Evolutionary conservation across 2,797 vertebrate genomes (phyloP).

Genomic region (Lepus townsendii): DNA sequence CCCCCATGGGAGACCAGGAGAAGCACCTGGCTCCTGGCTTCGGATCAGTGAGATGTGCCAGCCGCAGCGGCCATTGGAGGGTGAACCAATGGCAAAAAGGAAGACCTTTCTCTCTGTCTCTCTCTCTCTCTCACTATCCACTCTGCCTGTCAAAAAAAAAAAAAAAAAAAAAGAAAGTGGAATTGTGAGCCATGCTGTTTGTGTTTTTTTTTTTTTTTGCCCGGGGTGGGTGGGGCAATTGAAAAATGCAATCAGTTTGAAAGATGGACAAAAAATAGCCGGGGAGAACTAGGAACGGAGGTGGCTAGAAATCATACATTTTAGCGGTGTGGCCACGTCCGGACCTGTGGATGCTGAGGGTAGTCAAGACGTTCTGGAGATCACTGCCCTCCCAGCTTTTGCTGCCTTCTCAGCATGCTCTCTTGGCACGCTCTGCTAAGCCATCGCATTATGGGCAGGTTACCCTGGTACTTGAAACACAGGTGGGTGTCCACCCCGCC

Average conservation of each 20-base stretch:
- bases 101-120: too few species aligned
- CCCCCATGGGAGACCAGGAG: too few species aligned
- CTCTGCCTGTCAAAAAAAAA: too few species aligned
- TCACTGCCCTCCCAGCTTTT: neutral
- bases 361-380: neutral
- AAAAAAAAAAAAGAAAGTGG: neutral
- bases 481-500: neutral
- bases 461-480: neutral
- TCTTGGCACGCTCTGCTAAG: neutral
- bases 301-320: conserved; percentile 61
- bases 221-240: neutral
- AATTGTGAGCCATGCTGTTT: neutral
- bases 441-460: neutral
- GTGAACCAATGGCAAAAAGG: too few species aligned
- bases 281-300: conserved; percentile 52
- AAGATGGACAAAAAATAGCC: neutral
- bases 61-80: too few species aligned
- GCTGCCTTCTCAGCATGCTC: neutral
- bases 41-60: too few species aligned
- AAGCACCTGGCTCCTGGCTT: too few species aligned
- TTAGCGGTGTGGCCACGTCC: neutral
- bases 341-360: neutral
- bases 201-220: neutral
- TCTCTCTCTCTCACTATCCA: too few species aligned
- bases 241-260: neutral